phyloP scores from a whole-genome alignment of 2,113 vertebrate genomes.

The Nibea albiflora region DNA sequence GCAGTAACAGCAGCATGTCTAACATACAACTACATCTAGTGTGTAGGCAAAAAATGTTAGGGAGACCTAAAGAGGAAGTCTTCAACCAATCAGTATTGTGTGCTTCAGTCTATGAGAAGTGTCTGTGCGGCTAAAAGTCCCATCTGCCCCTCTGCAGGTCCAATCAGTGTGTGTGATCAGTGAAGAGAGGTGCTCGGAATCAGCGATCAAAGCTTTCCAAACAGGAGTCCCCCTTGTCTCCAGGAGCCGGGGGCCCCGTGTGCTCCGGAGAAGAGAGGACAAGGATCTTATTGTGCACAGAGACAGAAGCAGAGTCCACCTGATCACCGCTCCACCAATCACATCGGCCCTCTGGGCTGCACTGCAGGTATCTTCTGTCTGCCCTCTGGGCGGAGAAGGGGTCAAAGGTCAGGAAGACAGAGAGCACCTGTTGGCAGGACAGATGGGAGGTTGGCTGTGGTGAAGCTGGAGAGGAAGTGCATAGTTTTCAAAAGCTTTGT shows the following conservation, averaged over 20 bases:
- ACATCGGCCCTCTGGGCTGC: background rate
- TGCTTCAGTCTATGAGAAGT: background rate
- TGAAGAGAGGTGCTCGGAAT: conserved; percentile 31
- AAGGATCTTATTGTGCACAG: conserved; percentile 61
- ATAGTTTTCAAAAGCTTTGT: too few species aligned
- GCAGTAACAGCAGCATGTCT: background rate
- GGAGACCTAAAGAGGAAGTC: too few species aligned
- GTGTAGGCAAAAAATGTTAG: too few species aligned
- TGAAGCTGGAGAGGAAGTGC: background rate
- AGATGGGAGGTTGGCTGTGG: background rate
- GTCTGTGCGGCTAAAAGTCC: background rate
- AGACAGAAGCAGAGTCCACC: conserved; percentile 41
- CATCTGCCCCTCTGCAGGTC: conserved; percentile 37
- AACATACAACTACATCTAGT: too few species aligned
- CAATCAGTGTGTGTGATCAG: conserved; percentile 42
- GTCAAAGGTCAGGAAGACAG: conserved; percentile 42
- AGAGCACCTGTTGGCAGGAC: conserved; percentile 24
- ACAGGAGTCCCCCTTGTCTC: conserved; percentile 37
- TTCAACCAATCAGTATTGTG: background rate
- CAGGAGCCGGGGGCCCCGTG: conserved; percentile 25
- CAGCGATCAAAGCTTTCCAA: conserved; percentile 45
- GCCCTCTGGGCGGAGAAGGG: conserved; percentile 11
- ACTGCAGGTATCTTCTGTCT: conserved; percentile 62
- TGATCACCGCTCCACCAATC: conserved; percentile 55
- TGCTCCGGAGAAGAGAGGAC: conserved; percentile 24